Evolutionary conservation across 1,140 invertebrate genomes (phyloP).

Genomic region (Mylabris phalerata): DNA sequence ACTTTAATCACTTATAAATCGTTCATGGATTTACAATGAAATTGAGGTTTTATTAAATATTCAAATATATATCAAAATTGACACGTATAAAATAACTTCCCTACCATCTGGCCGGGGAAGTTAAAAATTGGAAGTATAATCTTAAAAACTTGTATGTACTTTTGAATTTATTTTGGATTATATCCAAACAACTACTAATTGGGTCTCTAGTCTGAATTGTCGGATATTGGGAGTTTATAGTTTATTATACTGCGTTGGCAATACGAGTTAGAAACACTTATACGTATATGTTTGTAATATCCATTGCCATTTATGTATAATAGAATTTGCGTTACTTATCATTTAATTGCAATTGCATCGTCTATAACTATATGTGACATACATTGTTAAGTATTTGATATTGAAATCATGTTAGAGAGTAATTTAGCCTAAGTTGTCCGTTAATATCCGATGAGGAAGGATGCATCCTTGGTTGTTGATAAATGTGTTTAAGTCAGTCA

Average conservation of each 20-base stretch:
- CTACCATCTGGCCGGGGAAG: no score
- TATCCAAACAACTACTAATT: no score
- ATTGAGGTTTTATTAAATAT: not conserved
- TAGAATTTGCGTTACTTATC: not conserved
- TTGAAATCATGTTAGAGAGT: slow-evolving; percentile 23
- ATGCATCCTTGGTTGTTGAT: slow-evolving; percentile 23
- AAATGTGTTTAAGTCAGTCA: slow-evolving; percentile 19
- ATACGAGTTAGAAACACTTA: no score
- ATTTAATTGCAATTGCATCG: not conserved
- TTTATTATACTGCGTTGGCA: no score
- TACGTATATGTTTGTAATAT: no score
- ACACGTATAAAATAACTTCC: no score
- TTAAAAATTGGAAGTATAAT: no score
- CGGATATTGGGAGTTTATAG: no score
- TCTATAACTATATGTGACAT: not conserved
- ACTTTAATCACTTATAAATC: not conserved
- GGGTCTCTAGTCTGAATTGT: no score
- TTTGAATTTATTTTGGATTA: no score
- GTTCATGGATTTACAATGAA: not conserved
- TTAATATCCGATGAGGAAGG: slow-evolving; percentile 22
- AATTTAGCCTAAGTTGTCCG: slow-evolving; percentile 18
- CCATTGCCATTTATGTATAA: no score
- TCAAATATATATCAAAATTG: not conserved
- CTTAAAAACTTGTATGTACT: no score
- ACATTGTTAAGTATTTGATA: slow-evolving; percentile 7